Evolutionary conservation across 2,113 vertebrate genomes (phyloP), one percentile per base, ranked within the genome.

Genomic region (Scopus umbretta): DNA sequence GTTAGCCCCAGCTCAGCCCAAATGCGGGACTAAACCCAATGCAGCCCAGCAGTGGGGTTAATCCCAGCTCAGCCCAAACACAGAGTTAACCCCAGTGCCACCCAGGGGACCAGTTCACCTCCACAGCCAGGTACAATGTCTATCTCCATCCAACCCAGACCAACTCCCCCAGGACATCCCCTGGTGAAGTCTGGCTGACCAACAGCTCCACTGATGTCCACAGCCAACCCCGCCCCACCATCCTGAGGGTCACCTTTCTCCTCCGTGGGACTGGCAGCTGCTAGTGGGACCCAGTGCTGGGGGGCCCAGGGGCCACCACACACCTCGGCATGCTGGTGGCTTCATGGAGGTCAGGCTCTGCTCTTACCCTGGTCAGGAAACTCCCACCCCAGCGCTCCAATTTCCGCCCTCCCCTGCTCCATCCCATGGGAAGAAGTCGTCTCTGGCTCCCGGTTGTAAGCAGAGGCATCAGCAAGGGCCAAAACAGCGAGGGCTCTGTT

Each of bases 401-500:
- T 91, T 88, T 83, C 90, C 3, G 1, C 78, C 78, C 72, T 86
- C 53, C 82, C 40, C 82, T 84, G 76, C 80, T 92, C 84, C 86
- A 86, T 83, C 76, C 67, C 32, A 5, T 5, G 43, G 79, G 86
- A 95, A 87, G 72, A 34, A 67, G 84, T 87, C 50, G 63, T 65
- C 92, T 96, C 95, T 90, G 92, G 86, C 92, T 92, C 90, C 88
- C 1, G 5, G 68, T 11, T 76, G 80, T 90, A 90, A 95, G 85
- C 56, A 2, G 94, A 97, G 93, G 96, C 91, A 92, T 80, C 10
- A 3, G 68, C 92, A 80, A 82, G 22, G 59, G 92, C 92, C 87
- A 91, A 96, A 95, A 96, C 96, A 96, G 96, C 72, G 6, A 91
- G 43, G 55, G 94, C 91, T 96, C 96, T 96, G 95, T 97, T 96